Percentiles rank a stretch among this genome's conserved stretches.
These are phyloP conservation scores for Drosophila funebris DNA, from an alignment of 1,140 invertebrate species.

Conservation along the genomic window DNA sequence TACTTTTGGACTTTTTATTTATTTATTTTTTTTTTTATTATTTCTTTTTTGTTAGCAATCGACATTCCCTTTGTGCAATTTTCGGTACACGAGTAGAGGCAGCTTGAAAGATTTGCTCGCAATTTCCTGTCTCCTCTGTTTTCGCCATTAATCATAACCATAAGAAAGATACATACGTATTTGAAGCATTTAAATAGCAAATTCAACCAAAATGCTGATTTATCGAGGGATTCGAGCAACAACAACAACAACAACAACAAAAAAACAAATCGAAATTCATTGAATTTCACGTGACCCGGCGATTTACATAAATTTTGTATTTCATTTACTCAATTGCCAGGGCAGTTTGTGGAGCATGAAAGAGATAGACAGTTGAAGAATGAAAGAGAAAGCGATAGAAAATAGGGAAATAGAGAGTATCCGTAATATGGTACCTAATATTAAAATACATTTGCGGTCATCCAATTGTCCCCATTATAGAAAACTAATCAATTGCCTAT, in stretches of 20 bases:
- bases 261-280: constrained; percentile 55
- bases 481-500: constrained; percentile 73
- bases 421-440: constrained; percentile 21
- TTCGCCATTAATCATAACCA: constrained; percentile 34
- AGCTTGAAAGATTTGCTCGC: constrained; percentile 28
- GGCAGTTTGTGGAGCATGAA: not conserved
- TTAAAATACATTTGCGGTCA: constrained; percentile 41
- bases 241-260: no score
- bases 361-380: not conserved
- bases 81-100: constrained; percentile 21
- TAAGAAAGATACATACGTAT: constrained; percentile 7
- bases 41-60: constrained; percentile 21
- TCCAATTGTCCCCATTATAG: constrained; percentile 41
- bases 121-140: not conserved
- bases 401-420: not conserved
- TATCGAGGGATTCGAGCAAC: constrained; percentile 34
- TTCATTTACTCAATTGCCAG: constrained; percentile 53
- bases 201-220: constrained; percentile 31
- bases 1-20: constrained; percentile 2
- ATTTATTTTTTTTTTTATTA: not conserved
- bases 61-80: constrained; percentile 48
- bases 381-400: not conserved
- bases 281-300: constrained; percentile 54
- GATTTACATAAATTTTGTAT: constrained; percentile 73
- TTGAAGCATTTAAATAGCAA: constrained; percentile 29